phyloP scores from a whole-genome alignment of 2,888 invertebrate species.

The Meteorus colon region DNA sequence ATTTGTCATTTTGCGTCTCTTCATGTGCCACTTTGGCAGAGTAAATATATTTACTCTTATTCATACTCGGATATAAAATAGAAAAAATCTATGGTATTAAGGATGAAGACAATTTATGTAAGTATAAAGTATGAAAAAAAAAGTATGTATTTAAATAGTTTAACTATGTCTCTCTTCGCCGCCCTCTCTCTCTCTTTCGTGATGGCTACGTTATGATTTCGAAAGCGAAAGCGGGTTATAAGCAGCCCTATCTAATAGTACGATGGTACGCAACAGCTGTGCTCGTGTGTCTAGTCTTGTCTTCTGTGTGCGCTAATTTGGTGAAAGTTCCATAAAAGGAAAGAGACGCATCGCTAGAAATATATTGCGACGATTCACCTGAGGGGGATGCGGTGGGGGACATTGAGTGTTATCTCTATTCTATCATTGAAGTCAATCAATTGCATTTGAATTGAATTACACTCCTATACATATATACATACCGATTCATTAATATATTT shows the following conservation, averaged over 20 bases:
- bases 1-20: background rate
- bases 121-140: constrained; percentile 7
- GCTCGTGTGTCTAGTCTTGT: constrained; percentile 32
- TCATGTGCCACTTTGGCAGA: constrained; percentile 1
- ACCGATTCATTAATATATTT: too few relatives aligned
- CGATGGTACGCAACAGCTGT: constrained; percentile 44
- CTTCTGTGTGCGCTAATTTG: constrained; percentile 46
- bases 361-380: constrained; percentile 9
- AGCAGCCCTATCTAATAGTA: constrained; percentile 53
- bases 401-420: background rate
- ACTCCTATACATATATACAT: background rate
- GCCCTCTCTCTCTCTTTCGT: background rate
- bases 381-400: background rate
- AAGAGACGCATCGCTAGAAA: constrained; percentile 18
- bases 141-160: constrained; percentile 4
- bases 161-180: background rate
- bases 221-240: constrained; percentile 52
- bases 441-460: background rate
- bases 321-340: constrained; percentile 46
- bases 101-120: constrained; percentile 21
- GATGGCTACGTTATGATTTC: constrained; percentile 48
- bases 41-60: background rate
- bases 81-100: background rate
- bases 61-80: background rate
- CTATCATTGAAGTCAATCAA: background rate